Percentiles rank a stretch among this genome's conserved stretches.
Conservation (phyloP, 2,888 invertebrate species). For the Eupithecia exiguata region DNA sequence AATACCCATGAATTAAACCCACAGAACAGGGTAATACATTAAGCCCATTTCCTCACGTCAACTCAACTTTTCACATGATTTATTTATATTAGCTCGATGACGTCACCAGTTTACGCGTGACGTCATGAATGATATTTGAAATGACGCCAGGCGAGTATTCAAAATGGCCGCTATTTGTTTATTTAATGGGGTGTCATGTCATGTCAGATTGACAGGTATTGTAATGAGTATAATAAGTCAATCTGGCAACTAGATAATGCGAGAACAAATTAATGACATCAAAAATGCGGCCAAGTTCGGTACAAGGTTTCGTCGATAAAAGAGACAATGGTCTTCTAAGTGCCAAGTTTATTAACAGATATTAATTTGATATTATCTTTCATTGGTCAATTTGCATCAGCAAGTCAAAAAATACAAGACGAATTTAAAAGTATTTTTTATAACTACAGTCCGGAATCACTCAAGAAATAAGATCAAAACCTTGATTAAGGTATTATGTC, state of each 20-base stretch:
- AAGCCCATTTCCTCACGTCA: neutral
- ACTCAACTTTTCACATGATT: conserved; percentile 34
- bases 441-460: neutral
- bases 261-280: conserved; percentile 11
- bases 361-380: neutral
- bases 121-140: conserved; percentile 49
- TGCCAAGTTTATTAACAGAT: neutral
- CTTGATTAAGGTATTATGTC: no score
- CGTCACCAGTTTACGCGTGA: conserved; percentile 45
- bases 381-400: neutral
- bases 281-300: neutral
- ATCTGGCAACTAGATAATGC: neutral
- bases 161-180: conserved; percentile 32
- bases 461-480: no score
- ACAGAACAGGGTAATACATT: neutral
- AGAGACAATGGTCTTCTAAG: neutral
- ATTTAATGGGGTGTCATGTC: conserved; percentile 25
- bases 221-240: conserved; percentile 17
- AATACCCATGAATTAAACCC: neutral
- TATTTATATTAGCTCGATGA: conserved; percentile 41
- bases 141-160: conserved; percentile 39
- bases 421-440: neutral
- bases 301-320: neutral
- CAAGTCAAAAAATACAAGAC: neutral
- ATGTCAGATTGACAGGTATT: conserved; percentile 27